These are phyloP conservation scores for Limnothrissa miodon DNA, from an alignment of 2,113 vertebrate species.

Conservation along the genomic window DNA sequence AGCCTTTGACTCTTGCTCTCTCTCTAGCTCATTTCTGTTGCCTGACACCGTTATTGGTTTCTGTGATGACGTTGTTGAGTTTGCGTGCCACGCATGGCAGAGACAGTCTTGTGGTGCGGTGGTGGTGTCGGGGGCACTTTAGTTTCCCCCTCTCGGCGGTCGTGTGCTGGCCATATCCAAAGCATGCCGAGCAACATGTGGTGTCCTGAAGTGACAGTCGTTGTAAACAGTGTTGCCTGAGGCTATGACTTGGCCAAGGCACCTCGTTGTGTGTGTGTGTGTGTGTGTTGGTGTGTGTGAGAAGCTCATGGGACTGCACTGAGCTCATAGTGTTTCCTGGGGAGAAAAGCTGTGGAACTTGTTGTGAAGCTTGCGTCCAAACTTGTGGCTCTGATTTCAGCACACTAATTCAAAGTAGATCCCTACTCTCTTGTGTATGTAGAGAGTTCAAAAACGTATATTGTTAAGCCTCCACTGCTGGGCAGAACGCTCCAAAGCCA, in stretches of 20 bases:
- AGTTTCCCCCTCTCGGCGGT: neutral
- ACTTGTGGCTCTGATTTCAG: neutral
- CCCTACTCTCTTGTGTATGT: neutral
- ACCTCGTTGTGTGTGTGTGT: neutral
- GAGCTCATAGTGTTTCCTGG: neutral
- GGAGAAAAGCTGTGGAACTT: neutral
- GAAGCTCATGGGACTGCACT: neutral
- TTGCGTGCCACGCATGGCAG: neutral
- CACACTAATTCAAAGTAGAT: neutral
- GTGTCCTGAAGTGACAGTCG: conserved; percentile 10
- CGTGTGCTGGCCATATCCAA: neutral
- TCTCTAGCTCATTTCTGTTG: neutral
- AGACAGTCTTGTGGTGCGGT: neutral
- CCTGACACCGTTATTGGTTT: neutral
- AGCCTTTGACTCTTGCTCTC: neutral
- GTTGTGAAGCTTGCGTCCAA: neutral
- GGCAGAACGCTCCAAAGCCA: neutral
- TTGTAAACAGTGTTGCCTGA: neutral
- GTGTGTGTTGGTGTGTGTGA: neutral
- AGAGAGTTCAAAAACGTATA: neutral
- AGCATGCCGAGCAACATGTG: neutral
- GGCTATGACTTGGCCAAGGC: neutral
- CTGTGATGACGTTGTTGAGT: neutral
- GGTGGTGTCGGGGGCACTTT: neutral
- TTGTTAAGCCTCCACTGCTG: neutral